Base-by-base conservation (phyloP, 2,797 vertebrate species). In the Hapalemur alaotrensis region DNA sequence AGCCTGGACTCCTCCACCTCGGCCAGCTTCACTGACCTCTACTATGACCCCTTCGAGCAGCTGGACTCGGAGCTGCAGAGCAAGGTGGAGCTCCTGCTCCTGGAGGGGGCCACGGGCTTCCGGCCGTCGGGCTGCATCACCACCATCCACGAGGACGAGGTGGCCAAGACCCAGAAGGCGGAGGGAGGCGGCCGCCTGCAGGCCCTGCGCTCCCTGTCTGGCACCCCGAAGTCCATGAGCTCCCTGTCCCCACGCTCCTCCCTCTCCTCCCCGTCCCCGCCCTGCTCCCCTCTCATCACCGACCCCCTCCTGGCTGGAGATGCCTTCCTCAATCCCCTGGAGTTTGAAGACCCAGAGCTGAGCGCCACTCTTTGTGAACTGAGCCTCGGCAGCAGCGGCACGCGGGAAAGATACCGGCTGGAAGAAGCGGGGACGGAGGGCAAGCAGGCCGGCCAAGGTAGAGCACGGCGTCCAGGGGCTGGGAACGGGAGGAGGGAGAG, bases 191-290 rank as follows among this genome's bases (percentile, higher is more conserved):
- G 98, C 92, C 99, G 99, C 80, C 94, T 99, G 46, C 99, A 99
- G 97, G 98, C 97, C 12, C 98, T 99, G 85, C 99, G 98, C 88
- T 99, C 98, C 1, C 98, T 99, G 46, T 99, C 99, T 0, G 99
- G 99, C 92, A 99, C 99, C 25, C 99, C 99, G 0, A 99, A 98
- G 95, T 99, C 99, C 22, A 99, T 99, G 99, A 99, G 98, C 96
- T 99, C 99, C 0, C 98, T 99, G 4, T 99, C 99, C 0, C 99
- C 99, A 0, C 99, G 99, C n/a, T 99, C 99, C 2, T 99, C 99
- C 3, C 99, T 99, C 11, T 99, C 99, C 63, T 99, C 99, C 7
- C 99, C 99, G 0, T 99, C 99, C 2, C 99, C 99, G 0, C 99
- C 99, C 23, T 99, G 99, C 98, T 99, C 99, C 14, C 99, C 99